Conservation (phyloP, 1,140 invertebrate species). For the Drosophila pallidifrons region DNA sequence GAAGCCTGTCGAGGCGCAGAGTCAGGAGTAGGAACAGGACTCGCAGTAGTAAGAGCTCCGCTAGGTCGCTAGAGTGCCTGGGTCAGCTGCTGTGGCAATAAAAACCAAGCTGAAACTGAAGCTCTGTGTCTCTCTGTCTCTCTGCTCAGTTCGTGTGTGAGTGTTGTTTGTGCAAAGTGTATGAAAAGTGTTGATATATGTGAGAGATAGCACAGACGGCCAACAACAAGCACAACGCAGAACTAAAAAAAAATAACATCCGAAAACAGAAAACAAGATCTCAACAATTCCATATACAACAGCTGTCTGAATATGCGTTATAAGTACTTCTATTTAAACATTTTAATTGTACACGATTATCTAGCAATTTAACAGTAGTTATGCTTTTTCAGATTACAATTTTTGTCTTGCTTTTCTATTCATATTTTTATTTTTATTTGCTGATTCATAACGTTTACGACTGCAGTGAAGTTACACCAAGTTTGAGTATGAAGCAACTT, state of each 20-base stretch:
- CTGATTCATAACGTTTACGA: constrained; percentile 2
- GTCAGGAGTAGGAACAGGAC: too few species aligned
- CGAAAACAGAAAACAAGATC: constrained; percentile 14
- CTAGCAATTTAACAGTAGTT: constrained; percentile 43
- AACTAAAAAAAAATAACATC: not conserved
- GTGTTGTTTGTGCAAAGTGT: constrained; percentile 49
- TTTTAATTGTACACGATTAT: constrained; percentile 54
- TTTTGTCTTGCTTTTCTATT: not conserved
- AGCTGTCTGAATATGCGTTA: constrained; percentile 24
- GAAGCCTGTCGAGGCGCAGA: constrained; percentile 14
- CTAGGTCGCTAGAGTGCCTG: constrained; percentile 27
- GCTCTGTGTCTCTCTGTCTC: not conserved
- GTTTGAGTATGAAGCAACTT: not conserved
- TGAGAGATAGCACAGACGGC: constrained; percentile 45
- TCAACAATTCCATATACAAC: constrained; percentile 26
- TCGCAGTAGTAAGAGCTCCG: not conserved
- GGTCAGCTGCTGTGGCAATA: constrained; percentile 75
- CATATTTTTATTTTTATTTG: not conserved
- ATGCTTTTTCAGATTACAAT: not conserved
- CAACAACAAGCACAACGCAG: constrained; percentile 2
- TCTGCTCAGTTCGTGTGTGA: constrained; percentile 3
- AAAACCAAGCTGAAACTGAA: constrained; percentile 71
- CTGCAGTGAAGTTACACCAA: not conserved
- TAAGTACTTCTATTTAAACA: constrained; percentile 36
- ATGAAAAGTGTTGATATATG: constrained; percentile 77